Conservation (phyloP, 2,888 invertebrate genomes). For the Sturmia bella region DNA sequence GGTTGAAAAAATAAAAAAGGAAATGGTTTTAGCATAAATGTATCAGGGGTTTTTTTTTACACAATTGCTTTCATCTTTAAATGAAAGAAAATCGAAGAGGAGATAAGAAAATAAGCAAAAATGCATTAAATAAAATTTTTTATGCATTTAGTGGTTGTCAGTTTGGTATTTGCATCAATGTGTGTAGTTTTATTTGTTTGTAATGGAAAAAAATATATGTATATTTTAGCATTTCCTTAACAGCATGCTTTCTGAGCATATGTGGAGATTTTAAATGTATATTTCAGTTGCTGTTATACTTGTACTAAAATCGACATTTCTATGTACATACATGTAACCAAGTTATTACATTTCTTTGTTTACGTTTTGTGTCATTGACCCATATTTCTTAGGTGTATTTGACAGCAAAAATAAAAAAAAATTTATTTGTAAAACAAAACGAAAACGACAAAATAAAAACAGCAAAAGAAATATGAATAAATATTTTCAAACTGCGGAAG, state of each 20-base stretch:
- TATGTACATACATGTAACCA: too few species aligned
- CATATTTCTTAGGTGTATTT: conserved; percentile 29
- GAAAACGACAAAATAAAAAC: conserved; percentile 8
- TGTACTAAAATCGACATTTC: conserved; percentile 7
- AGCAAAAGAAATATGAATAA: too few species aligned
- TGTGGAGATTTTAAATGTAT: conserved; percentile 2
- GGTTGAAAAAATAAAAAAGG: conserved; percentile 51
- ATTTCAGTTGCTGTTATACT: background rate
- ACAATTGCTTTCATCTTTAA: background rate
- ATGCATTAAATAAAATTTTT: conserved; percentile 52
- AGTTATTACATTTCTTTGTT: conserved; percentile 5
- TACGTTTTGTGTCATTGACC: conserved; percentile 60
- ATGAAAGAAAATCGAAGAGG: too few species aligned
- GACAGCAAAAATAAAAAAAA: conserved; percentile 1
- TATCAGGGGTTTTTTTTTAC: conserved; percentile 1
- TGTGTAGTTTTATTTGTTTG: background rate
- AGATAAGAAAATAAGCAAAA: background rate
- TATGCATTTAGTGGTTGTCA: conserved; percentile 31
- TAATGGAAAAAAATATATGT: conserved; percentile 31
- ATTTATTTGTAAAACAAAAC: background rate
- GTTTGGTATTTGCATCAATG: background rate
- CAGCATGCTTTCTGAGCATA: background rate
- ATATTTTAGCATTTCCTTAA: conserved; percentile 45
- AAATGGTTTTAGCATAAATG: conserved; percentile 53
- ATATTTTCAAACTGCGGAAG: conserved; percentile 22